Conservation (phyloP, 92 coral and sea anemone species). For the Parazoanthus darwini region DNA sequence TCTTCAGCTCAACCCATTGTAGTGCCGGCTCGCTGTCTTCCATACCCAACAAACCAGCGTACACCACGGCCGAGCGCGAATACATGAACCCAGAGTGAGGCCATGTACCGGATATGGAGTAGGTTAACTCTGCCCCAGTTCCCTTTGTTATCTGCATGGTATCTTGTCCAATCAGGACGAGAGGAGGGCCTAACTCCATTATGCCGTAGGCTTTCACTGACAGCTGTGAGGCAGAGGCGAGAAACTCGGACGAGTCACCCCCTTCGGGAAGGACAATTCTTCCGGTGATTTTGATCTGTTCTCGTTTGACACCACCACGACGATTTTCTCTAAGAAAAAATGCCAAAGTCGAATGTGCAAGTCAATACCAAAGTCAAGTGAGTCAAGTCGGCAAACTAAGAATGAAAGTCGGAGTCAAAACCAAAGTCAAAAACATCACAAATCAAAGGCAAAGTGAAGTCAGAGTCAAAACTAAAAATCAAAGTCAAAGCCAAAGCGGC, state of each 20-base stretch:
- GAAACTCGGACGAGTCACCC: conserved; percentile 7
- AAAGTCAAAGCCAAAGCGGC: too few species aligned
- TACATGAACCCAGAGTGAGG: conserved; percentile 27
- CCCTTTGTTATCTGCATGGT: conserved; percentile 2
- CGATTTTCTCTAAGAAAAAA: background rate
- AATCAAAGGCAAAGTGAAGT: too few species aligned
- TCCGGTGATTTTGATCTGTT: conserved; percentile 1
- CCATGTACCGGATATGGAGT: conserved; percentile 15
- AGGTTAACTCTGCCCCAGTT: conserved; percentile 1
- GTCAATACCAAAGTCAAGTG: background rate
- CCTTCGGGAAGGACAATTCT: conserved; percentile 19
- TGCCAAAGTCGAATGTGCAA: background rate
- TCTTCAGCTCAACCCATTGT: conserved; percentile 23
- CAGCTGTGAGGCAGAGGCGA: conserved; percentile 12
- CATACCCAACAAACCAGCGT: conserved; percentile 6
- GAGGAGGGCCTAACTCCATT: conserved; percentile 9
- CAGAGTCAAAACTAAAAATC: too few species aligned
- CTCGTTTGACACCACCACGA: background rate
- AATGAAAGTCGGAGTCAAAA: background rate
- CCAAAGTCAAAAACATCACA: background rate
- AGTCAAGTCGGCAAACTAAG: background rate
- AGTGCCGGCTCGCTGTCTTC: conserved; percentile 21
- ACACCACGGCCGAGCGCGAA: conserved; percentile 13
- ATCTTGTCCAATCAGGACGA: conserved; percentile 23
- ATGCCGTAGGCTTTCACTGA: conserved; percentile 21